Evolutionary conservation across 2,888 invertebrate species (phyloP), one percentile per base, ranked within the genome.

Genomic region (Pyrgus malvae): DNA sequence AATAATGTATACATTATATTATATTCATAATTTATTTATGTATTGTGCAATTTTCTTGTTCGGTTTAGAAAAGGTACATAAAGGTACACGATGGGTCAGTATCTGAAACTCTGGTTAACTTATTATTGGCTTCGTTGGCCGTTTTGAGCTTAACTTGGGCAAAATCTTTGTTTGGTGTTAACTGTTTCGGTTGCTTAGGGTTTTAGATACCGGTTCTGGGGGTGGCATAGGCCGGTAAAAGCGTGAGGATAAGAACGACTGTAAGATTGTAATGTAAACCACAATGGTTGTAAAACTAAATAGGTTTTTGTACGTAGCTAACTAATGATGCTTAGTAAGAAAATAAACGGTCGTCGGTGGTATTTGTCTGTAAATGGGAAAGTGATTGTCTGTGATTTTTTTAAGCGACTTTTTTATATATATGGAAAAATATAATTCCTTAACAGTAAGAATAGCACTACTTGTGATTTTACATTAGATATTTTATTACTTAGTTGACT

Each of bases 321-420:
- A 76, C 76, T 86, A 88, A 88, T 35, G 50, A 42, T 80, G 89
- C 86, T 89, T 88, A 86, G 82, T 81, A 77, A 78, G 80, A 80
- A 75, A 73, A 74, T 78, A 78, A 70, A 74, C 72, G 85, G 80
- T 86, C 76, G 80, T 80, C 80, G 87, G 81, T 88, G 88, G 88
- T 90, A 83, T 82, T 81, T 89, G 91, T 91, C 83, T 90, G 88
- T 90, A 89, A 25, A 87, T 84, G 82, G 81, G 78, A 80, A 86
- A 86, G 88, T 89, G 89, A 90, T 90, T 90, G 91, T 91, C 91
- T 91, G 91, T 91, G 91, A 91, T 91, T 91, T 90, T 90, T 90
- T 90, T 90, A 90, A 89, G 91, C 90, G 89, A 91, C 91, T 89
- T 91, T 90, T 90, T 90, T 88, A 88, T 87, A 89, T 86, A 86